Evolutionary conservation across 2,113 vertebrate species (phyloP).

Genomic region (Upupa epops): DNA sequence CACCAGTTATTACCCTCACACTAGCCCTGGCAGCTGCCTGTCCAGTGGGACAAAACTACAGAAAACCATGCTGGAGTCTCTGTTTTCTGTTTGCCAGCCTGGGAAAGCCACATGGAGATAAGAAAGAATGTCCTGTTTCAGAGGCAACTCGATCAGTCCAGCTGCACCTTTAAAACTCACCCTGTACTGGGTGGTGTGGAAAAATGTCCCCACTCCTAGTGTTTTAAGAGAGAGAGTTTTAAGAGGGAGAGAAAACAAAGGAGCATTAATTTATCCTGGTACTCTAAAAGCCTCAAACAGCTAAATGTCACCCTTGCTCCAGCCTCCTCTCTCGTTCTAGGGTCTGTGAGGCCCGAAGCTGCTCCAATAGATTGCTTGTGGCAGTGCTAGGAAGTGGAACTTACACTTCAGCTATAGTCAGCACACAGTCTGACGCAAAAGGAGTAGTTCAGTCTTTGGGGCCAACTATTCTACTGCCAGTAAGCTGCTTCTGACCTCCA

Average conservation of each 20-base stretch:
- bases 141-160: neutral
- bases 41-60: neutral
- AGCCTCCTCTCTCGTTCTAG: neutral
- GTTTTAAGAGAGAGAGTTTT: too few species aligned
- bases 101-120: neutral
- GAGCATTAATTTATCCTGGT: neutral
- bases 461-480: neutral
- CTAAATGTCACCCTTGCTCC: neutral
- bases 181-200: neutral
- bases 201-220: neutral
- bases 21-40: neutral
- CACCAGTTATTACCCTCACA: fast-evolving
- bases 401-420: neutral
- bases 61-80: neutral
- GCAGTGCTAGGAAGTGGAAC: neutral
- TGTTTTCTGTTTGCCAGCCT: neutral
- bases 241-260: neutral
- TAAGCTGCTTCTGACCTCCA: neutral
- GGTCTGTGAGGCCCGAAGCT: neutral
- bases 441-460: neutral
- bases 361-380: neutral
- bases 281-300: neutral
- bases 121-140: neutral
- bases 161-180: neutral
- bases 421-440: neutral